Percentiles rank a stretch among this genome's conserved stretches.
Evolutionary conservation across 1,140 invertebrate species (phyloP).

Genomic region (Pseudomyrmex pallidus): DNA sequence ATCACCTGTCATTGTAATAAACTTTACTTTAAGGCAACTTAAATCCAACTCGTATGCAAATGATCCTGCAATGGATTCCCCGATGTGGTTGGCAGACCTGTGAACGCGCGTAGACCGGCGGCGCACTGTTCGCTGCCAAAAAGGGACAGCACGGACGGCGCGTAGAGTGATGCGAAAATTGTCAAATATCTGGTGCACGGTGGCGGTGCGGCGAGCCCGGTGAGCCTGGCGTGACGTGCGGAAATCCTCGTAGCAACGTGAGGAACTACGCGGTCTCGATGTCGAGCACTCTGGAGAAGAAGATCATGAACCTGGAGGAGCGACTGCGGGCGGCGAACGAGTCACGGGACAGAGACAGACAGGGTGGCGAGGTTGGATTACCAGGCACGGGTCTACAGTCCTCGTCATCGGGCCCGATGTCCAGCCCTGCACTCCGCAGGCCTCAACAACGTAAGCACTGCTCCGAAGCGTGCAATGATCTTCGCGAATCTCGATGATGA

Average conservation of each 20-base stretch:
- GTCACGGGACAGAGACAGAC: constrained; percentile 85
- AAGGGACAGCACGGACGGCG: constrained; percentile 78
- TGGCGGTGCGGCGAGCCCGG: constrained; percentile 43
- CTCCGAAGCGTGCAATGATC: neutral
- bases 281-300: constrained; percentile 86
- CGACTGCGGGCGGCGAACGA: constrained; percentile 89
- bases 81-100: constrained; percentile 7
- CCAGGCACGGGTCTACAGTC: constrained; percentile 73
- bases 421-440: constrained; percentile 78
- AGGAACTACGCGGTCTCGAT: constrained; percentile 63
- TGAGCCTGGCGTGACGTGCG: constrained; percentile 36
- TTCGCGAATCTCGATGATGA: neutral
- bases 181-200: constrained; percentile 75
- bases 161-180: constrained; percentile 80
- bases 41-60: neutral
- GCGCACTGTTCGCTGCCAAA: constrained; percentile 78
- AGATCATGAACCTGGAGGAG: constrained; percentile 88
- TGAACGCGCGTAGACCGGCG: constrained; percentile 59
- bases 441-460: constrained; percentile 81
- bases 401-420: constrained; percentile 75
- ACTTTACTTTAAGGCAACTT: neutral
- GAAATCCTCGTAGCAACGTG: constrained; percentile 48
- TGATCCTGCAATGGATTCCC: neutral
- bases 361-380: constrained; percentile 73
- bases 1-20: too few relatives aligned